A percentile compares a stretch with the other conserved stretches of the same genome.
These are phyloP conservation scores for Acrocera orbiculus DNA, from an alignment of 2,888 invertebrate genomes.

Conservation along the genomic window DNA sequence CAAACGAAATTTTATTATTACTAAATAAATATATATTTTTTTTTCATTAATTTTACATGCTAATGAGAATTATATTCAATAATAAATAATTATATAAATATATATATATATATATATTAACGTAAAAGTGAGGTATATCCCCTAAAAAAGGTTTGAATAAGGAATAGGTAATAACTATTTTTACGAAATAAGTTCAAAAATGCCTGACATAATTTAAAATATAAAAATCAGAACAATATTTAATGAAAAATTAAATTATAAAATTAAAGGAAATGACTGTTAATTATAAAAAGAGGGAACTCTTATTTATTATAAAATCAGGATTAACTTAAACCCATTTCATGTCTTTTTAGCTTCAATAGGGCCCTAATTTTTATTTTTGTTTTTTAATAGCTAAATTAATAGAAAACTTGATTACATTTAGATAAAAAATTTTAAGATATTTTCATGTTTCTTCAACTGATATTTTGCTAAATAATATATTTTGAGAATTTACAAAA, in stretches of 20 bases:
- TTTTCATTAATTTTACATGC: not conserved
- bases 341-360: no score
- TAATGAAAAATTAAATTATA: not conserved
- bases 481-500: no score
- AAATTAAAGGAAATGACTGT: slow-evolving; percentile 26
- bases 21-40: no score
- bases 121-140: slow-evolving; percentile 13
- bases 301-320: no score
- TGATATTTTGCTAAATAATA: no score
- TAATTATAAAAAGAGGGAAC: slow-evolving; percentile 25
- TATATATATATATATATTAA: slow-evolving; percentile 12
- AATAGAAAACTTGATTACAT: no score
- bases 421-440: no score
- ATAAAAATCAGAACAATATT: slow-evolving; percentile 12
- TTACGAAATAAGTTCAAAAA: slow-evolving; percentile 17
- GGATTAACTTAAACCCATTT: no score
- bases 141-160: not conserved
- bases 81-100: slow-evolving; percentile 9
- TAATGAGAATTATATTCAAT: not conserved
- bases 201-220: slow-evolving; percentile 19
- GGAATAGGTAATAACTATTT: slow-evolving; percentile 8
- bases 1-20: no score
- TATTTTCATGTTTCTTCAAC: no score
- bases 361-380: no score
- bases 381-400: no score